Conservation (phyloP, 2,797 vertebrate genomes). For the Huso huso region DNA sequence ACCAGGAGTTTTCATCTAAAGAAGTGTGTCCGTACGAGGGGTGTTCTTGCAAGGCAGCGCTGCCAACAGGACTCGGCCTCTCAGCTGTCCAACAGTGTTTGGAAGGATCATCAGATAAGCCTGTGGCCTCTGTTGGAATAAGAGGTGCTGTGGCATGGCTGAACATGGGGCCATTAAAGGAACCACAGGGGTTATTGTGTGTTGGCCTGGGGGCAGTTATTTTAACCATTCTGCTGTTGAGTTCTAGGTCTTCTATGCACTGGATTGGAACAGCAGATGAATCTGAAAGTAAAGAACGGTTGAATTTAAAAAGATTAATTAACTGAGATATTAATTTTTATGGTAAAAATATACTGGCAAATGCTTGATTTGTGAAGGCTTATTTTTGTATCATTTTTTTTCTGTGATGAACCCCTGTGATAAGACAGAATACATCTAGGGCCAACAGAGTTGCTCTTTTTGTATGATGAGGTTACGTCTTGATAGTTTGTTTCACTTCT, state of each 20-base stretch:
- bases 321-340: too few relatives aligned
- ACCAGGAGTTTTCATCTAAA: slow-evolving; percentile 87
- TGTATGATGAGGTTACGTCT: too few relatives aligned
- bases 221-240: slow-evolving; percentile 55
- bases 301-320: too few relatives aligned
- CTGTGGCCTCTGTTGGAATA: slow-evolving; percentile 24
- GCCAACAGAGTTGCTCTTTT: too few relatives aligned
- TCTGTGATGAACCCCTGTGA: too few relatives aligned
- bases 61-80: slow-evolving; percentile 51
- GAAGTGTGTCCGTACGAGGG: slow-evolving; percentile 69
- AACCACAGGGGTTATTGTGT: slow-evolving; percentile 49
- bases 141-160: slow-evolving; percentile 25
- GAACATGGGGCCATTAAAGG: slow-evolving; percentile 39
- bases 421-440: too few relatives aligned
- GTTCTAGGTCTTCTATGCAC: slow-evolving; percentile 72
- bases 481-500: too few relatives aligned
- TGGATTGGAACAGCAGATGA: slow-evolving; percentile 62
- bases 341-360: too few relatives aligned
- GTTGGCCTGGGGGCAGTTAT: slow-evolving; percentile 49
- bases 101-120: slow-evolving; percentile 33
- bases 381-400: too few relatives aligned
- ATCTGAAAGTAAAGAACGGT: slow-evolving; percentile 42
- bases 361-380: too few relatives aligned
- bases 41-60: slow-evolving; percentile 59
- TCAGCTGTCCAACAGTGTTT: slow-evolving; percentile 41